These are phyloP conservation scores for Rhinopomastus cyanomelas DNA, from an alignment of 2,113 vertebrate species.

Conservation along the genomic window DNA sequence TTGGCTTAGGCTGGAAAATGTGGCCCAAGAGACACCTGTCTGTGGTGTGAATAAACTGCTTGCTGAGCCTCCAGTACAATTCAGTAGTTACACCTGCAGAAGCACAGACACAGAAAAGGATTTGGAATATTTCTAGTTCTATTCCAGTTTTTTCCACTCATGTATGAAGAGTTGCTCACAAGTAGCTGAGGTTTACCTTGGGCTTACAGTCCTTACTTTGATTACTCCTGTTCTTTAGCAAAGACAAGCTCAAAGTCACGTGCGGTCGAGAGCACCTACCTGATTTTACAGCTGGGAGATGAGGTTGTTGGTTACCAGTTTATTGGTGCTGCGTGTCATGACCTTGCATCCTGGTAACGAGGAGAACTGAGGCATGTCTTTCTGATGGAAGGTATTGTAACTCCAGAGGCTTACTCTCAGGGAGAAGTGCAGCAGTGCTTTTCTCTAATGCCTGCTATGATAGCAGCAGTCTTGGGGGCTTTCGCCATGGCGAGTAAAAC, in stretches of 20 bases:
- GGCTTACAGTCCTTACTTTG: neutral
- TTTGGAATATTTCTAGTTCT: neutral
- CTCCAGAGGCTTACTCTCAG: neutral
- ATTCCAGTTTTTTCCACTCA: neutral
- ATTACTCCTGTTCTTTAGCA: neutral
- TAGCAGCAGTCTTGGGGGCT: neutral
- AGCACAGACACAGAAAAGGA: neutral
- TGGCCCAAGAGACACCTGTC: neutral
- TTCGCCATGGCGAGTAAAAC: neutral
- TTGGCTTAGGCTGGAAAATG: neutral
- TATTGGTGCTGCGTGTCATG: accelerated
- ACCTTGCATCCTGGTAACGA: neutral
- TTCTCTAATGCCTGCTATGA: neutral
- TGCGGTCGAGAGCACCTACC: neutral
- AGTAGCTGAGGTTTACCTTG: neutral
- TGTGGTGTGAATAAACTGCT: neutral
- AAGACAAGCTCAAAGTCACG: neutral
- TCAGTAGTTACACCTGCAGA: neutral
- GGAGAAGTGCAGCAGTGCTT: neutral
- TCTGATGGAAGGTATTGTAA: neutral
- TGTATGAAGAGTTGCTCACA: accelerated
- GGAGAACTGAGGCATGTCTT: neutral
- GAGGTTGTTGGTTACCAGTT: accelerated
- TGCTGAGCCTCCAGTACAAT: neutral
- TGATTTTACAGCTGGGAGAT: neutral